These are phyloP conservation scores for Conomelus anceps DNA, from an alignment of 2,888 invertebrate genomes.

Conservation along the genomic window DNA sequence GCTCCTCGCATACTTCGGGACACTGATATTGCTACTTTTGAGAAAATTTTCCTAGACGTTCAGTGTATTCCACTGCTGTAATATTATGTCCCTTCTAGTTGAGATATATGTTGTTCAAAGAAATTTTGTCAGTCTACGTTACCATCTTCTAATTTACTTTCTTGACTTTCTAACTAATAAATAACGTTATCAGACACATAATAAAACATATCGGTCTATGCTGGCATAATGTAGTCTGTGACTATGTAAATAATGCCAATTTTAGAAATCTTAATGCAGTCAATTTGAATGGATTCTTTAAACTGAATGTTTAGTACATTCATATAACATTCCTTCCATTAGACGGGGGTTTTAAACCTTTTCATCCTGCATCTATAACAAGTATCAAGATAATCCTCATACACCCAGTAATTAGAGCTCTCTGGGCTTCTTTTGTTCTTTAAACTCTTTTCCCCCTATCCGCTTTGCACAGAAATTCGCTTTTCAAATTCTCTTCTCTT, in stretches of 20 bases:
- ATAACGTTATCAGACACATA: too few relatives aligned
- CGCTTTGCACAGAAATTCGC: neutral
- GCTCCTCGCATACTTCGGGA: too few relatives aligned
- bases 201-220: neutral
- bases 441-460: neutral
- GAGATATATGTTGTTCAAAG: too few relatives aligned
- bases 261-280: neutral
- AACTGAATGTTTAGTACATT: neutral
- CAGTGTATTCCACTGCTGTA: too few relatives aligned
- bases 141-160: too few relatives aligned
- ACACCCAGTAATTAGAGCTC: neutral
- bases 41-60: too few relatives aligned
- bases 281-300: neutral
- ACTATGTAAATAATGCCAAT: neutral
- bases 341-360: neutral
- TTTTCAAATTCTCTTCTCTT: neutral
- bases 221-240: neutral
- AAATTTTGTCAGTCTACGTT: too few relatives aligned
- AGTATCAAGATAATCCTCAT: neutral
- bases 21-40: too few relatives aligned
- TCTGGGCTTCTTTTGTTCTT: neutral
- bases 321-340: neutral
- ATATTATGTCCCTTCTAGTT: too few relatives aligned
- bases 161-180: too few relatives aligned
- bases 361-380: neutral